Evolutionary conservation across 2,797 vertebrate genomes (phyloP), one percentile per base, ranked within the genome.

Genomic region (Cynopterus sphinx): DNA sequence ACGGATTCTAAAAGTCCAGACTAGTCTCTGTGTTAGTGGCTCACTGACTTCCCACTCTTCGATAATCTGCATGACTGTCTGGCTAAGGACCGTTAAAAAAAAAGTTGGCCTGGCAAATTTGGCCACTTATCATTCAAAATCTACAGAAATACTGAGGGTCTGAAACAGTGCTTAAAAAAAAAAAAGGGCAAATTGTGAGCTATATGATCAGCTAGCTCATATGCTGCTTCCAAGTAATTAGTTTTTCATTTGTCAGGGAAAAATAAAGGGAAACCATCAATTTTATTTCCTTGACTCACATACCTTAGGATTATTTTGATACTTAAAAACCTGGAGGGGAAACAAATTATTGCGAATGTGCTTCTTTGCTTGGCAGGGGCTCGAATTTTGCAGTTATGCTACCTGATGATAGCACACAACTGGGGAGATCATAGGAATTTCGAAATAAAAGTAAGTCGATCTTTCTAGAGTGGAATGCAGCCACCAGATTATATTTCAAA

Each of bases 141-240:
- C 92, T 39, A 88, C 79, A 87, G 74, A 96, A 94, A 77, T 97
- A 98, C 96, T 91, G 71, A 97, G 51, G 13, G 41, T 96, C 90
- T 95, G 85, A 97, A 96, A 12, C 21, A 53, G 6, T 78, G 49
- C 92, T 97, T 57, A 89, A 94, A 77, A 88, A 95, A 88, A 95
- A 96, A 74, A 61, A 13, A 90, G n/a, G 65, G 51, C n/a, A 90
- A 91, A 15, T 94, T 90, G 65, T 90, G 93, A 96, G 51, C 75
- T 77, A 59, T 67, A 73, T 94, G 89, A 95, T 97, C 91, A 93
- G 6, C 36, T 87, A 74, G 17, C 61, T 94, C 81, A 31, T 91
- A 85, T 9, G 90, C 94, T 97, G 78, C 22, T 97, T 96, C 68
- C 95, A 93, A 98, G 96, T 83, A 91, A 24, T 90, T 97, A 95